Evolutionary conservation across 2,797 vertebrate species (phyloP).

Genomic region (Schizopygopsis malacanthus): DNA sequence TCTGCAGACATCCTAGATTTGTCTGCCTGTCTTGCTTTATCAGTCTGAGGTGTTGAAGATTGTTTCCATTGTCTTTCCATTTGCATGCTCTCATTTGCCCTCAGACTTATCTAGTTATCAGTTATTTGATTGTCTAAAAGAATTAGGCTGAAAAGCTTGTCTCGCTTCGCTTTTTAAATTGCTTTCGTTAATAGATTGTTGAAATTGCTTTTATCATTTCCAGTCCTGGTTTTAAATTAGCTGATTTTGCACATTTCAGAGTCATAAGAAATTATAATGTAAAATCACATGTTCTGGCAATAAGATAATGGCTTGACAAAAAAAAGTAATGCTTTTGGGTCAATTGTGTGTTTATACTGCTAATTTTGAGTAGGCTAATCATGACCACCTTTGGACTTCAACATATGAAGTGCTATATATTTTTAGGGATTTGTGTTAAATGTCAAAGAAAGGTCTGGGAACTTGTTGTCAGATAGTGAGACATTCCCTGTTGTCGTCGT

Average conservation of each 20-base stretch:
- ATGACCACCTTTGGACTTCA: not conserved
- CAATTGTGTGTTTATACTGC: not conserved
- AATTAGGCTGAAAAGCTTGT: conserved; percentile 41
- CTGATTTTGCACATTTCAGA: conserved; percentile 9
- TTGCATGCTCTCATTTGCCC: not conserved
- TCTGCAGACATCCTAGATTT: conserved; percentile 19
- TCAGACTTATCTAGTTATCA: conserved; percentile 20
- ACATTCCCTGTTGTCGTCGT: conserved; percentile 44
- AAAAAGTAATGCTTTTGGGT: not conserved
- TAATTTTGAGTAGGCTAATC: not conserved
- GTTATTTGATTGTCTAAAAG: conserved; percentile 17
- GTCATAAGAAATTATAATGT: not conserved
- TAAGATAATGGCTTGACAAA: not conserved
- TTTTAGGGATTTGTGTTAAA: conserved; percentile 11
- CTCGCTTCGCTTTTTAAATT: conserved; percentile 13
- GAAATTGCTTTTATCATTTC: conserved; percentile 12
- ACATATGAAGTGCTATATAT: not conserved
- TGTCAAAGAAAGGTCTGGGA: conserved; percentile 10
- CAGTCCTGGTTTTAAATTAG: not conserved
- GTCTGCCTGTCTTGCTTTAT: not conserved
- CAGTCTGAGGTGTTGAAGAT: conserved; percentile 34
- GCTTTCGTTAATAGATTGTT: conserved; percentile 1
- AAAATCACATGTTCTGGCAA: not conserved
- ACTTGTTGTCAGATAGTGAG: conserved; percentile 48
- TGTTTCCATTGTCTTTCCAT: conserved; percentile 29